Conservation (phyloP, 2,888 invertebrate species). For the Bhutanitis thaidina region DNA sequence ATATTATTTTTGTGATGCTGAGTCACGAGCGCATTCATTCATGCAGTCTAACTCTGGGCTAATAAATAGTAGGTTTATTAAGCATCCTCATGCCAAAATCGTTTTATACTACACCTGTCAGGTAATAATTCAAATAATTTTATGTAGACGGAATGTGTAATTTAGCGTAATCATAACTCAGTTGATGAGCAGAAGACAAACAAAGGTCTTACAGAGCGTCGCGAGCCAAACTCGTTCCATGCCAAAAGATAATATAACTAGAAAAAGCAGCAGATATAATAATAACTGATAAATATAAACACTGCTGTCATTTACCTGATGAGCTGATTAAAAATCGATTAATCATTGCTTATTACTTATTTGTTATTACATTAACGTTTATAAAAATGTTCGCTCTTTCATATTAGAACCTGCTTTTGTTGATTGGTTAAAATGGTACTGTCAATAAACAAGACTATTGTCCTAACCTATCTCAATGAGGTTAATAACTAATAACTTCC, state of each 20-base stretch:
- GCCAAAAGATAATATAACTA: slow-evolving; percentile 14
- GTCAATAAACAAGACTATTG: not conserved
- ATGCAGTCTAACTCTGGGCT: slow-evolving; percentile 7
- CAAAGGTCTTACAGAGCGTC: not conserved
- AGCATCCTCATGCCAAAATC: slow-evolving; percentile 40
- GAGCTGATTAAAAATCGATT: too few relatives aligned
- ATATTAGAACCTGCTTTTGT: too few relatives aligned
- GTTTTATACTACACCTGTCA: slow-evolving; percentile 35
- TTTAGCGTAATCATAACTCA: slow-evolving; percentile 11
- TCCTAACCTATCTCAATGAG: slow-evolving; percentile 35
- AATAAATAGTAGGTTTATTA: slow-evolving; percentile 22
- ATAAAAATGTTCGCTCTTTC: too few relatives aligned
- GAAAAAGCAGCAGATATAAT: not conserved
- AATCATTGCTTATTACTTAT: too few relatives aligned
- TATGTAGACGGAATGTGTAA: slow-evolving; percentile 4
- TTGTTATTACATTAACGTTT: too few relatives aligned
- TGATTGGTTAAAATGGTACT: too few relatives aligned
- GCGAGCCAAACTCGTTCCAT: slow-evolving; percentile 2
- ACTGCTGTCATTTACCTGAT: not conserved
- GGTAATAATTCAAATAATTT: slow-evolving; percentile 37
- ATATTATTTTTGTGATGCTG: not conserved
- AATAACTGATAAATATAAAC: slow-evolving; percentile 22
- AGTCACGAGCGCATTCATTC: slow-evolving; percentile 10
- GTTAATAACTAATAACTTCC: slow-evolving; percentile 44
- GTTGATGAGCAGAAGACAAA: slow-evolving; percentile 1